These are phyloP conservation scores for Trissolcus basalis DNA, from an alignment of 1,140 invertebrate genomes.

Conservation along the genomic window DNA sequence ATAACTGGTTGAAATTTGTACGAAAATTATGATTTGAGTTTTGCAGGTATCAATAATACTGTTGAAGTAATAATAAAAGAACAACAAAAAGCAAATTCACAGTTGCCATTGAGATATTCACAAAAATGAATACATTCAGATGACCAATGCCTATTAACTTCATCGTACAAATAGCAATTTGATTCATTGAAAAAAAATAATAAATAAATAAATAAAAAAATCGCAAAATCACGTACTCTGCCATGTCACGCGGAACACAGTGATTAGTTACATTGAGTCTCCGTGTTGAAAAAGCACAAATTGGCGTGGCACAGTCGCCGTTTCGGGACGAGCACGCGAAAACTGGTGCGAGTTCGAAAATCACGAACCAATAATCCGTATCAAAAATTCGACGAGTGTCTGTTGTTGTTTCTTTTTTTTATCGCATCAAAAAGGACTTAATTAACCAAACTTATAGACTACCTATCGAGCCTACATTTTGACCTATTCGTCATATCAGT, in stretches of 20 bases:
- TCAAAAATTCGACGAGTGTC: no score
- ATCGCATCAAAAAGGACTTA: neutral
- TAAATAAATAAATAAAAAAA: constrained; percentile 28
- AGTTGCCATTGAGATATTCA: neutral
- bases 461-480: neutral
- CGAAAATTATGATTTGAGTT: no score
- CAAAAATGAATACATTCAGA: constrained; percentile 25
- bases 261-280: constrained; percentile 46
- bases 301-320: constrained; percentile 30
- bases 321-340: constrained; percentile 9
- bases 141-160: constrained; percentile 27
- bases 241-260: constrained; percentile 36
- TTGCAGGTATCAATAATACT: no score
- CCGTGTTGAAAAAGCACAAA: constrained; percentile 40
- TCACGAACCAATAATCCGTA: no score
- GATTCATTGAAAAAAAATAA: constrained; percentile 26
- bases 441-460: no score
- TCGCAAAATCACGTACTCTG: constrained; percentile 35
- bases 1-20: no score
- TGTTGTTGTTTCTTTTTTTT: no score
- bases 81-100: constrained; percentile 4
- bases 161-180: constrained; percentile 35
- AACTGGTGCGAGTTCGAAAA: neutral
- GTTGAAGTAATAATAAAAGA: neutral
- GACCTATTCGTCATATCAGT: no score